Base-by-base conservation (phyloP, 2,888 invertebrate genomes). In the Coecobrya sp. region DNA sequence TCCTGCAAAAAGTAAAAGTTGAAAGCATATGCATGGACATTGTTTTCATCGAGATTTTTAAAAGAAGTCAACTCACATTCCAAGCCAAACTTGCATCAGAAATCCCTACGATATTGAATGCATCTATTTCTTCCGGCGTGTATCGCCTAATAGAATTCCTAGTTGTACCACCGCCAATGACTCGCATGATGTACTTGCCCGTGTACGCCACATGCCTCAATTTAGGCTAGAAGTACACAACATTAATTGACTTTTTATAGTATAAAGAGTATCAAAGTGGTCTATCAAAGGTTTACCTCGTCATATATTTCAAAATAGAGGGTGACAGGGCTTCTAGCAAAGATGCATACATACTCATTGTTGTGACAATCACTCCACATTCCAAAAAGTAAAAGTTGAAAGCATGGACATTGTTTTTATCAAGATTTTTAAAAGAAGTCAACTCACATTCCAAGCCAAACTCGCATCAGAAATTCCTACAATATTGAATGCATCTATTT, bases 81-180 rank as follows among this genome's bases (percentile, higher is more conserved):
- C 94, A 94, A 91, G 94, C 92, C 22, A 94, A 65, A n/a, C 93
- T 93, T 2, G 94, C 92, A 70, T 94, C 94, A 0, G 94, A 94
- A 10, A 93, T 79, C 0, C 94, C 94, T 0, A 93, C 93, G 30
- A 93, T 88, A 25, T 94, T 94, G 65, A 93, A 94, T 0, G 92
- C 93, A 42, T 94, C 92, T 22, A 89, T 84, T 65, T 94, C 93
- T 36, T 92, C 93, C 8, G 49, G 52, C 0, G 49, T 65, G 62
- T 94, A 94, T 0, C 0, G 0, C 25, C 59, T 70, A 16, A 93
- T 91, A 0, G 49, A 19, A 27, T 92, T 62, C n/a, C 84, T 86
- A 0, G 68, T 49, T 10, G 89, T 79, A 0, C 94, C 93, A 11
- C 94, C 94, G 1, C 85, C 94, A 2, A 94, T 65, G 0, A 94